phyloP scores from a whole-genome alignment of 2,113 vertebrate genomes.

The Crotalus helleri region DNA sequence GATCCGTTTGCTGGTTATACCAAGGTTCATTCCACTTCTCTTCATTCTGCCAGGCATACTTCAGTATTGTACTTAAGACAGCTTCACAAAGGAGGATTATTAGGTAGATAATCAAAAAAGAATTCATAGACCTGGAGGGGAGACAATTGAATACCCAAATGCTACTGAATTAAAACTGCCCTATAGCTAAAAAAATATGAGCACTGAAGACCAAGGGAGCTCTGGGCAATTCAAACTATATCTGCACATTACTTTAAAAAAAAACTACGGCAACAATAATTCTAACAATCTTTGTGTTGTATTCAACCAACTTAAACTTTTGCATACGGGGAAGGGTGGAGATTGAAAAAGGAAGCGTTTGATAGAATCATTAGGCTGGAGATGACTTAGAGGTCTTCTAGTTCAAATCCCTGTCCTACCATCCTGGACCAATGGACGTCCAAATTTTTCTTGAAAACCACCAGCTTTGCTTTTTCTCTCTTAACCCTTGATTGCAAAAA shows the following conservation, averaged over 20 bases:
- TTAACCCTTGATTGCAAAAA: background rate
- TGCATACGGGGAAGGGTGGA: background rate
- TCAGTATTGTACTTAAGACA: conserved; percentile 92
- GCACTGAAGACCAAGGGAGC: background rate
- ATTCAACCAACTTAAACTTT: background rate
- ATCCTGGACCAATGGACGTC: background rate
- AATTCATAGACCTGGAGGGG: conserved; percentile 90
- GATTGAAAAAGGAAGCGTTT: background rate
- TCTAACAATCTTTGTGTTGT: background rate
- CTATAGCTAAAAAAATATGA: background rate
- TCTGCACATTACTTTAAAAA: background rate
- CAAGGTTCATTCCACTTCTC: conserved; percentile 91
- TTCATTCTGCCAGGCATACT: conserved; percentile 94
- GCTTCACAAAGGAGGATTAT: conserved; percentile 93
- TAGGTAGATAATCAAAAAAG: conserved; percentile 95
- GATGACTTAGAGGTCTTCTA: background rate
- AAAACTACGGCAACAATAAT: background rate
- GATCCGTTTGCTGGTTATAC: conserved; percentile 93
- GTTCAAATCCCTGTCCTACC: background rate
- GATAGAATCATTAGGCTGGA: background rate
- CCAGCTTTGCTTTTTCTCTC: background rate
- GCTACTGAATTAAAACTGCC: background rate
- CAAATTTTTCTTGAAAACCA: background rate
- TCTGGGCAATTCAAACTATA: background rate
- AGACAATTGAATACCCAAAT: background rate